These are phyloP conservation scores for Anguilla marmorata DNA, from an alignment of 2,797 vertebrate genomes.

Conservation along the genomic window DNA sequence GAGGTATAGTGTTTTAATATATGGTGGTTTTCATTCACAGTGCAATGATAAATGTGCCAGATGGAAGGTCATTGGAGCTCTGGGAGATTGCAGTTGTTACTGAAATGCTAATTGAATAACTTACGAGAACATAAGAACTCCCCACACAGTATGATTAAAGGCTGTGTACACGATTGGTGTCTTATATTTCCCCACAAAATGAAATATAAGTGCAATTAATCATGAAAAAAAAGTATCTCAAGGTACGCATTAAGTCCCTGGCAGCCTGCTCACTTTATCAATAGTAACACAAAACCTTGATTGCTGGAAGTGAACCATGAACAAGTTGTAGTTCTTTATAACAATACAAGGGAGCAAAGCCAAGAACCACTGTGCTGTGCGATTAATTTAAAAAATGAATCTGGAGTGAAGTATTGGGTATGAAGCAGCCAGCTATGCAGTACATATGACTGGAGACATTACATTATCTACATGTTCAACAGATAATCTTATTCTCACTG, in stretches of 20 bases:
- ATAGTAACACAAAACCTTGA: slow-evolving; percentile 35
- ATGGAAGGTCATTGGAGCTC: slow-evolving; percentile 40
- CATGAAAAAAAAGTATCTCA: slow-evolving; percentile 40
- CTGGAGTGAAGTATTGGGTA: neutral
- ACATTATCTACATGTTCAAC: neutral
- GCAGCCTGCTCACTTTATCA: slow-evolving; percentile 43
- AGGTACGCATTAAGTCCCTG: slow-evolving; percentile 39
- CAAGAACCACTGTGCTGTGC: slow-evolving; percentile 27
- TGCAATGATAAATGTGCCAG: neutral
- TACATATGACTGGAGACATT: neutral
- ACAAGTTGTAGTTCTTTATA: slow-evolving; percentile 31
- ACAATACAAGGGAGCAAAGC: slow-evolving; percentile 33
- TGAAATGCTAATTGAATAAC: slow-evolving; percentile 47
- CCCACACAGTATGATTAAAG: slow-evolving; percentile 34
- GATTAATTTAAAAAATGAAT: neutral
- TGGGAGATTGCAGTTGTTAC: slow-evolving; percentile 17
- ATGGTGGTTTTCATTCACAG: slow-evolving; percentile 21
- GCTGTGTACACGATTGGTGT: slow-evolving; percentile 39
- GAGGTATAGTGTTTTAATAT: neutral
- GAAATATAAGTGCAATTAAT: slow-evolving; percentile 58
- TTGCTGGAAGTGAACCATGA: slow-evolving; percentile 37
- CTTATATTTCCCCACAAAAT: slow-evolving; percentile 51
- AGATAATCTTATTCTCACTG: neutral
- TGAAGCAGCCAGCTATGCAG: neutral
- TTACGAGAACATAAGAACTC: slow-evolving; percentile 42